Evolutionary conservation across 2,888 invertebrate species (phyloP).

Genomic region (Apomyelois bistriatella): DNA sequence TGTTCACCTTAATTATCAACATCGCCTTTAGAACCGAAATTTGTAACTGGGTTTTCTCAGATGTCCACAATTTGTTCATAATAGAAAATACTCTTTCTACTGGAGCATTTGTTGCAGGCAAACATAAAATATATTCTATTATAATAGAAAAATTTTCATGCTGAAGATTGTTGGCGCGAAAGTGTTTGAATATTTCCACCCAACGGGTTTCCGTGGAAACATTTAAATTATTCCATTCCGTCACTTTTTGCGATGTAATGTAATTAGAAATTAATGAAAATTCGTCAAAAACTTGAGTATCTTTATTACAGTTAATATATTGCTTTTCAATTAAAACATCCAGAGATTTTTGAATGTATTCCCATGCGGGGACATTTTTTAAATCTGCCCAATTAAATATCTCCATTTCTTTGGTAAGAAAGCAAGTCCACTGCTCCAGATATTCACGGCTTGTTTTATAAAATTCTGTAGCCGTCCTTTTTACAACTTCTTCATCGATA

Average conservation of each 20-base stretch:
- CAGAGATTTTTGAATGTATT: conserved; percentile 17
- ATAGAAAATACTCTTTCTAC: conserved; percentile 26
- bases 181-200: conserved; percentile 26
- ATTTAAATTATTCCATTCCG: conserved; percentile 32
- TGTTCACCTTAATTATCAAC: conserved; percentile 3
- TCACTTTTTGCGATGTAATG: conserved; percentile 27
- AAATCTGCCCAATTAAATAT: conserved; percentile 34
- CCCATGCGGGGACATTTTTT: conserved; percentile 22
- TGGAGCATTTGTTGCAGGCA: conserved; percentile 27
- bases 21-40: conserved; percentile 25
- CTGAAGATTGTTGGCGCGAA: conserved; percentile 21
- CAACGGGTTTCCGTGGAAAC: conserved; percentile 32
- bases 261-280: conserved; percentile 20
- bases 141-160: conserved; percentile 22
- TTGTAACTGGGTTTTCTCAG: conserved; percentile 25
- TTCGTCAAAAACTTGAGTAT: conserved; percentile 16
- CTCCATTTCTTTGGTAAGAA: conserved; percentile 29
- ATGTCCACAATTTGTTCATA: conserved; percentile 29
- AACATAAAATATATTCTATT: conserved; percentile 30
- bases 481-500: conserved; percentile 30
- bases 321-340: conserved; percentile 15
- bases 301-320: conserved; percentile 13
- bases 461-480: conserved; percentile 29
- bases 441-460: conserved; percentile 35
- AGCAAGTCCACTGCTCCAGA: conserved; percentile 29